A percentile compares a stretch with the other conserved stretches of the same genome.
phyloP scores from a whole-genome alignment of 2,113 vertebrate species.

The Acanthisitta chloris region DNA sequence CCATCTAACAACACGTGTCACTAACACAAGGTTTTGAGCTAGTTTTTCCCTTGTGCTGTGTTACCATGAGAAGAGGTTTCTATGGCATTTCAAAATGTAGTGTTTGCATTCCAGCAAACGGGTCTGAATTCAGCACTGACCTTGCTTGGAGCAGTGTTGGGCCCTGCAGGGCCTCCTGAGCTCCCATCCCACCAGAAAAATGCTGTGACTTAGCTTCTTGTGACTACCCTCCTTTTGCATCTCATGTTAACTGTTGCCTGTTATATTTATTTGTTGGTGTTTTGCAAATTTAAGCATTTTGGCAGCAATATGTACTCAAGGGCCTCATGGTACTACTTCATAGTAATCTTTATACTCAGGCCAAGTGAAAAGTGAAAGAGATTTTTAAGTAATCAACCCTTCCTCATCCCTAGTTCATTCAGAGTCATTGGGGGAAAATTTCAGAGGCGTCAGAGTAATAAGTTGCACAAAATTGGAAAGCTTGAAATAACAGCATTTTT shows the following conservation, averaged over 20 bases:
- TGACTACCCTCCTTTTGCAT: background rate
- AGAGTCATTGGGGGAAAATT: background rate
- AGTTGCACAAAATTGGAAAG: background rate
- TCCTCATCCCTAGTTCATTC: background rate
- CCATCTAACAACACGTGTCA: background rate
- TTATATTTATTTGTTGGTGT: background rate
- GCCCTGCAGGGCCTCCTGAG: background rate
- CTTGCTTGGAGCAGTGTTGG: rapidly evolving
- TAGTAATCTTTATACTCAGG: background rate
- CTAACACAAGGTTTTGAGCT: background rate
- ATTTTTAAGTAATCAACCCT: background rate
- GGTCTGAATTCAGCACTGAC: background rate
- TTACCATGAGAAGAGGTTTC: background rate
- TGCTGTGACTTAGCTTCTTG: background rate
- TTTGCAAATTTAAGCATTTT: background rate
- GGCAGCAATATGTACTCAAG: background rate
- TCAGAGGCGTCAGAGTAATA: background rate
- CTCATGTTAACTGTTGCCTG: background rate
- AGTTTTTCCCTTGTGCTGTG: background rate
- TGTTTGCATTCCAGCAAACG: background rate
- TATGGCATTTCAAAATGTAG: background rate
- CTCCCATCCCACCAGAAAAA: background rate
- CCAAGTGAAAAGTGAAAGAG: background rate
- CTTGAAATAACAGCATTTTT: background rate
- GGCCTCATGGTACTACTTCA: background rate